These are phyloP conservation scores for Cydia fagiglandana DNA, from an alignment of 1,140 invertebrate species.

Conservation along the genomic window DNA sequence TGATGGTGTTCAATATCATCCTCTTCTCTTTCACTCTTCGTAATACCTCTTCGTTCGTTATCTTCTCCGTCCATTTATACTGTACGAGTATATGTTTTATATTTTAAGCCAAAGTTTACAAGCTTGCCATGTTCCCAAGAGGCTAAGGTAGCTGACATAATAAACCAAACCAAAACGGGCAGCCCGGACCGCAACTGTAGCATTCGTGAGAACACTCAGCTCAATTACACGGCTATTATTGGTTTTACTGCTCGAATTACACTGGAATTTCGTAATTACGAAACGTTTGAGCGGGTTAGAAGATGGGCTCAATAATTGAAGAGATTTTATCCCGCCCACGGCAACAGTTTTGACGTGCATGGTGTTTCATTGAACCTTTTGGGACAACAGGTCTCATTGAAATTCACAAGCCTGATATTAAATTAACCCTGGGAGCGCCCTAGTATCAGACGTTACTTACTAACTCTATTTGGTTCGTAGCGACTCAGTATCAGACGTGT, in stretches of 20 bases:
- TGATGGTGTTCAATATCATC: too few relatives aligned
- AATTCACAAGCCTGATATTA: too few relatives aligned
- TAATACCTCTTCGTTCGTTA: too few relatives aligned
- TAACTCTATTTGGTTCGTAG: too few relatives aligned
- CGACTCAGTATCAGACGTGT: too few relatives aligned
- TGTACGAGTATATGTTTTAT: too few relatives aligned
- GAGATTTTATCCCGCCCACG: neutral
- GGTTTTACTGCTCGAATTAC: conserved; percentile 12
- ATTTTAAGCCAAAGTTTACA: neutral
- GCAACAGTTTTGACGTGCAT: neutral
- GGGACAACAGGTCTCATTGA: too few relatives aligned
- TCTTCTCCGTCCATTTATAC: too few relatives aligned
- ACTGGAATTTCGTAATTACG: conserved; percentile 9
- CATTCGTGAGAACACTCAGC: conserved; percentile 3
- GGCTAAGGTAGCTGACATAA: neutral
- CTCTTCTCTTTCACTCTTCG: too few relatives aligned
- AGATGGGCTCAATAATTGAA: neutral
- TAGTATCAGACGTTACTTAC: too few relatives aligned
- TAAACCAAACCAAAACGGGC: conserved; percentile 10
- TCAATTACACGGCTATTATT: conserved; percentile 19
- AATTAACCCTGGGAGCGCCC: too few relatives aligned
- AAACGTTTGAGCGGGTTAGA: neutral
- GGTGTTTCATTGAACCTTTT: neutral
- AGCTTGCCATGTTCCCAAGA: conserved; percentile 6
- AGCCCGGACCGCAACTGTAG: neutral